Evolutionary conservation across 2,113 vertebrate genomes (phyloP), one percentile per base, ranked within the genome.

Genomic region (Cyanistes caeruleus): DNA sequence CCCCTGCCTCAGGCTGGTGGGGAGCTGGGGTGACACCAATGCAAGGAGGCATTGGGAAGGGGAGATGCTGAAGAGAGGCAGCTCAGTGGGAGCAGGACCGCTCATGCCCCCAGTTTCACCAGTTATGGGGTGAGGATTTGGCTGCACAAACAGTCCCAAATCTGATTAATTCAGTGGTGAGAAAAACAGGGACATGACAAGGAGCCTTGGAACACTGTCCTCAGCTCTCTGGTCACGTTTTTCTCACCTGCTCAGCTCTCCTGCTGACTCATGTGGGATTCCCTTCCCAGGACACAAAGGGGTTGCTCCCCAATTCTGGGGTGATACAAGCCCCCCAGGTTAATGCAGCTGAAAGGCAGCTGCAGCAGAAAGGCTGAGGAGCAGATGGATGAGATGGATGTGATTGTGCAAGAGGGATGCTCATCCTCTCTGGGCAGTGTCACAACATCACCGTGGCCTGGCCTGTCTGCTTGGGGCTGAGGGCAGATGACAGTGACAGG

Each of bases 401-500:
- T 0, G 2, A 7, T 67, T 55, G 65, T 25, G n/a, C 65, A 79
- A 67, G 78, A 53, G n/a, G 62, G 81, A 80, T 80, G 85, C 70
- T 85, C 3, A 4, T 44, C 67, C 70, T 92, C 5, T 2, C 53
- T 33, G 67, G 53, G 76, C 80, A 74, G 46, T 13, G 63, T 39
- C 6, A 0, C 53, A 64, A 33, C 1, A 3, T 10, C 3, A 1
- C 37, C 1, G 0, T 1, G 35, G 22, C 60, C 74, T 0, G 1
- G 33, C 17, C 33, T 15, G 1, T 68, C 89, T 25, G 22, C 0
- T 0, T 1, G 10, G 51, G 60, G 28, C 43, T 56, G 51, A 82
- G 69, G 79, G 59, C 67, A n/a, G 69, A 13, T 12, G 59, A 35
- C 56, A 14, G 56, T 5, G 48, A 16, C 48, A 39, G 55, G 4